Conservation (phyloP, 2,113 vertebrate species). For the Hippocampus comes region DNA sequence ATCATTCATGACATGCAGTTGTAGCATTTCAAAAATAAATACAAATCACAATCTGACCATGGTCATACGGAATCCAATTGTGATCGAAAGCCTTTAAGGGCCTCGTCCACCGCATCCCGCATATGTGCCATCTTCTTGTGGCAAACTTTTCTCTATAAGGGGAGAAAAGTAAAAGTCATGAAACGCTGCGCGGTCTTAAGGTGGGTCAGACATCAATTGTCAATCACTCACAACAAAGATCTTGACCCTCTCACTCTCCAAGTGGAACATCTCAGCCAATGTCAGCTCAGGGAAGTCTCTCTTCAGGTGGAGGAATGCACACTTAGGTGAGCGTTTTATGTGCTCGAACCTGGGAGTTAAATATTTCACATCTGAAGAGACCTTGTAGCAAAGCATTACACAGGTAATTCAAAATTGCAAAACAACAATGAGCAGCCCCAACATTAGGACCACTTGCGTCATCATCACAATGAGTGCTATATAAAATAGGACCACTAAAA, state of each 20-base stretch:
- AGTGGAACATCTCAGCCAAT: constrained; percentile 68
- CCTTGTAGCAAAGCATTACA: background rate
- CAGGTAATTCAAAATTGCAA: background rate
- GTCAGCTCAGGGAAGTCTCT: constrained; percentile 70
- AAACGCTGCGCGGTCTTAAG: background rate
- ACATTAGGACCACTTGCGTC: background rate
- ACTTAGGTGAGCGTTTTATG: constrained; percentile 62
- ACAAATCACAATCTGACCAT: background rate
- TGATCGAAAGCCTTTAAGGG: constrained; percentile 42
- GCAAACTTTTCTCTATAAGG: constrained; percentile 59
- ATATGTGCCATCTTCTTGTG: constrained; percentile 65
- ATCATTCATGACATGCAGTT: background rate
- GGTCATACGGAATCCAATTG: constrained; percentile 25
- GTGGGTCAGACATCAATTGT: background rate
- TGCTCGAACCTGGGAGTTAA: constrained; percentile 68
- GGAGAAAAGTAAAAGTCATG: background rate
- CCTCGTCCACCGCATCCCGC: constrained; percentile 59
- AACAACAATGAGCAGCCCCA: background rate
- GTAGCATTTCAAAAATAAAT: background rate
- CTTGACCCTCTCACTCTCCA: constrained; percentile 74
- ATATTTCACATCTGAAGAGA: background rate
- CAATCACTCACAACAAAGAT: constrained; percentile 70
- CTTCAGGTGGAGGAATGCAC: constrained; percentile 70
- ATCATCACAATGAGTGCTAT: too few relatives aligned
- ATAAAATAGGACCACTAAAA: too few relatives aligned